Evolutionary conservation across 2,888 invertebrate genomes (phyloP).

Genomic region (Drosophila lacicola): DNA sequence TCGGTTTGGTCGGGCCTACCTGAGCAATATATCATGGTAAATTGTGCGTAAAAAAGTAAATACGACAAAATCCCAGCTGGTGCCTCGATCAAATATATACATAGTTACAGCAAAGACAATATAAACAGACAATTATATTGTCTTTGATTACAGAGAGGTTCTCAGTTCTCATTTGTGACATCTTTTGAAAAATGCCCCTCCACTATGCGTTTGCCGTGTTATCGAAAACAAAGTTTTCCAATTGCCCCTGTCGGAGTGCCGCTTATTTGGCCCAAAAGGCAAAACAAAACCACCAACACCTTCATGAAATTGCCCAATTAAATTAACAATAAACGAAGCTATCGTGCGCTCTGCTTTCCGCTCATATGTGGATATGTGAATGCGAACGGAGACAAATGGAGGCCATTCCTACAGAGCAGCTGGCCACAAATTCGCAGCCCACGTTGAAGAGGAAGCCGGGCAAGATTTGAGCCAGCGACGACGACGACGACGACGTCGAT

Average conservation of each 20-base stretch:
- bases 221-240: conserved; percentile 45
- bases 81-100: too few relatives aligned
- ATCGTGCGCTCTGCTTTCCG: conserved; percentile 39
- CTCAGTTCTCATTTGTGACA: neutral
- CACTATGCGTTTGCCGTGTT: conserved; percentile 7
- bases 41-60: too few relatives aligned
- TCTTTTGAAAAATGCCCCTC: neutral
- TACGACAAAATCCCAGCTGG: too few relatives aligned
- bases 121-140: too few relatives aligned
- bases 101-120: too few relatives aligned
- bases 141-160: too few relatives aligned
- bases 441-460: conserved; percentile 69
- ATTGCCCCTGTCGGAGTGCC: conserved; percentile 51
- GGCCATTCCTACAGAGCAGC: conserved; percentile 55
- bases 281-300: conserved; percentile 60
- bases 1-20: too few relatives aligned
- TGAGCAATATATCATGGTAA: too few relatives aligned
- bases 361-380: conserved; percentile 48
- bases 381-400: conserved; percentile 53
- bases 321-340: conserved; percentile 76
- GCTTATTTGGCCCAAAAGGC: conserved; percentile 37
- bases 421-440: conserved; percentile 68
- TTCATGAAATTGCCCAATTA: conserved; percentile 79
- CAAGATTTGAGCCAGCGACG: conserved; percentile 51
- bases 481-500: conserved; percentile 55